Percentiles rank a stretch among this genome's conserved stretches.
These are phyloP conservation scores for Sinocyclocheilus maitianheensis DNA, from an alignment of 2,113 vertebrate species.

Conservation along the genomic window DNA sequence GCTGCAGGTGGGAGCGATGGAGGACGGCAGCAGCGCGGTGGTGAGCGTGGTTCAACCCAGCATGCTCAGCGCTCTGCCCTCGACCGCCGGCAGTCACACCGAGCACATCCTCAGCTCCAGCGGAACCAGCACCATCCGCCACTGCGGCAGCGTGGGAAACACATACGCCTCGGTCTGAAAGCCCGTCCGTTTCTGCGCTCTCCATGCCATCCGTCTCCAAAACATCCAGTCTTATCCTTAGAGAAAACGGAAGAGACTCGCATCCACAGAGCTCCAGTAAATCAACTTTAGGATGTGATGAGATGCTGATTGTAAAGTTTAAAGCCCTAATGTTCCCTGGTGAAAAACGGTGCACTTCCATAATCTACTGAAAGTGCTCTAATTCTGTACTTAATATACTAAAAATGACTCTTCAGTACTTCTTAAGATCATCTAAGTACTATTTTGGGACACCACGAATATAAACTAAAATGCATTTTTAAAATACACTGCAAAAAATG, in stretches of 20 bases:
- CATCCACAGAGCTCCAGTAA: not conserved
- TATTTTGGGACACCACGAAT: too few relatives aligned
- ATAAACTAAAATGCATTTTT: too few relatives aligned
- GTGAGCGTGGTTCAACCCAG: slow-evolving; percentile 76
- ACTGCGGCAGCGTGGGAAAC: slow-evolving; percentile 78
- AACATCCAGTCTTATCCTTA: not conserved
- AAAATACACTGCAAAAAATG: too few relatives aligned
- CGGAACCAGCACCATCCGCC: slow-evolving; percentile 76
- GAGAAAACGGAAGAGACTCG: too few relatives aligned
- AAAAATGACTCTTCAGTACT: too few relatives aligned
- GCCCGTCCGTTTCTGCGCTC: not conserved
- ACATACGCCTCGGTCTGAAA: slow-evolving; percentile 78
- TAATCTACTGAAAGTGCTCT: too few relatives aligned
- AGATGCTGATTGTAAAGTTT: slow-evolving; percentile 33
- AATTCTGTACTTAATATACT: too few relatives aligned
- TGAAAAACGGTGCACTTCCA: too few relatives aligned
- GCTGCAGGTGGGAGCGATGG: slow-evolving; percentile 75
- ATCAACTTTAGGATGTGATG: slow-evolving; percentile 17
- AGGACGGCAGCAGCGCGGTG: slow-evolving; percentile 75
- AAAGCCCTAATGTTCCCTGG: not conserved
- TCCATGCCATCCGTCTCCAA: not conserved
- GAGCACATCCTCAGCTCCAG: slow-evolving; percentile 74
- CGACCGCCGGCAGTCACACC: slow-evolving; percentile 65
- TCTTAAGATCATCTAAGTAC: too few relatives aligned
- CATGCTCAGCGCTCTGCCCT: slow-evolving; percentile 73